Conservation (phyloP, 2,113 vertebrate genomes). For the Rhinichthys klamathensis region DNA sequence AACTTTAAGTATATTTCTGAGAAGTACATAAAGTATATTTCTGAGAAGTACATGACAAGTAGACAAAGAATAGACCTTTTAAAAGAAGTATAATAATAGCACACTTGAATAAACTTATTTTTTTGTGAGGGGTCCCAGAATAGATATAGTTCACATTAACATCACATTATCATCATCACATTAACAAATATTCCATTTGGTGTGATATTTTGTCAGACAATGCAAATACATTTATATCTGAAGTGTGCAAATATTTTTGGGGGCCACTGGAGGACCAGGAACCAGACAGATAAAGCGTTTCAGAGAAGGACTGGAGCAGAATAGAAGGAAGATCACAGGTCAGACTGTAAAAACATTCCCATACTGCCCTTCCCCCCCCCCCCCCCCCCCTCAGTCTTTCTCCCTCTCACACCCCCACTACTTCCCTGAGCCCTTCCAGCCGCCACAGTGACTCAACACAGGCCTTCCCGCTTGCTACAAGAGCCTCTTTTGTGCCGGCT, state of each 20-base stretch:
- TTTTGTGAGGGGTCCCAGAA: not conserved
- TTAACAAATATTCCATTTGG: not conserved
- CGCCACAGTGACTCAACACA: conserved; percentile 41
- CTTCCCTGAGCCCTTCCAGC: conserved; percentile 60
- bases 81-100: no score
- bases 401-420: conserved; percentile 50
- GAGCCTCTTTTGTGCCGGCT: conserved; percentile 16
- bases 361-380: conserved; percentile 71
- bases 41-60: no score
- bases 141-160: not conserved
- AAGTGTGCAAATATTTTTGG: not conserved
- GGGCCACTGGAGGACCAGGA: conserved; percentile 38
- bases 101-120: no score
- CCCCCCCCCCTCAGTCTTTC: conserved; percentile 50
- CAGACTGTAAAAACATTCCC: conserved; percentile 80
- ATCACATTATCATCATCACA: no score
- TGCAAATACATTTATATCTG: not conserved
- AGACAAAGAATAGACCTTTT: no score
- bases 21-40: no score
- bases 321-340: conserved; percentile 81
- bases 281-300: conserved; percentile 65
- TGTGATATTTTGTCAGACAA: not conserved
- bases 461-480: conserved; percentile 38
- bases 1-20: no score
- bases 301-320: conserved; percentile 63